Evolutionary conservation across 2,888 invertebrate genomes (phyloP).

Genomic region (Plebejus argus): DNA sequence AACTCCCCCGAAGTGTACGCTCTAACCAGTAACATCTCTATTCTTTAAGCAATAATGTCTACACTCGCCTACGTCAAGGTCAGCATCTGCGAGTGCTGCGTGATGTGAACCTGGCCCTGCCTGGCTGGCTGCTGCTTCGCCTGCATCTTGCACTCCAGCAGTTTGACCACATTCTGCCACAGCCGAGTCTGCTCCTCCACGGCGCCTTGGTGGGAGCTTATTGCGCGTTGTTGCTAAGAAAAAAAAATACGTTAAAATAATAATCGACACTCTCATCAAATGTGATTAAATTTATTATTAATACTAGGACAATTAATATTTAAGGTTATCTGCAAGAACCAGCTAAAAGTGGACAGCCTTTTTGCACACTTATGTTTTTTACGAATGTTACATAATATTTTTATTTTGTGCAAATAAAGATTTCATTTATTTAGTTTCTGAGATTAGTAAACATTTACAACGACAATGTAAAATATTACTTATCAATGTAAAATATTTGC

Average conservation of each 20-base stretch:
- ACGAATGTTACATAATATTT: too few species aligned
- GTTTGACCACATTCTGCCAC: conserved; percentile 69
- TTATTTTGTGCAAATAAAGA: too few species aligned
- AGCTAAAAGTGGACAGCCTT: too few species aligned
- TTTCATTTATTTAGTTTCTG: too few species aligned
- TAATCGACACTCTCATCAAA: background rate
- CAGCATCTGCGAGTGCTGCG: conserved; percentile 83
- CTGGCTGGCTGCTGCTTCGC: conserved; percentile 74
- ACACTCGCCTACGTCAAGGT: conserved; percentile 67
- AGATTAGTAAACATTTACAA: too few species aligned
- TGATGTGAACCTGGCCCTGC: conserved; percentile 81
- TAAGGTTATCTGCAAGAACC: too few species aligned
- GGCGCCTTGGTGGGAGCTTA: conserved; percentile 71
- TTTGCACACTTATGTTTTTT: too few species aligned
- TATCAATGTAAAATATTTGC: too few species aligned
- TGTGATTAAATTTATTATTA: background rate
- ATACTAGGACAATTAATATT: too few species aligned
- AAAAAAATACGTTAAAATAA: conserved; percentile 17
- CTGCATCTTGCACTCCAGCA: conserved; percentile 79
- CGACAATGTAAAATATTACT: too few species aligned
- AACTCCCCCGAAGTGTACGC: background rate
- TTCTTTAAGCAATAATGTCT: background rate
- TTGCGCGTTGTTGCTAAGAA: conserved; percentile 67
- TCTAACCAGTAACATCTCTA: background rate
- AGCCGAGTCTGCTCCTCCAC: conserved; percentile 71